A percentile compares a stretch with the other conserved stretches of the same genome.
phyloP scores from a whole-genome alignment of 2,797 vertebrate species.

The Acrocephalus scirpaceus region DNA sequence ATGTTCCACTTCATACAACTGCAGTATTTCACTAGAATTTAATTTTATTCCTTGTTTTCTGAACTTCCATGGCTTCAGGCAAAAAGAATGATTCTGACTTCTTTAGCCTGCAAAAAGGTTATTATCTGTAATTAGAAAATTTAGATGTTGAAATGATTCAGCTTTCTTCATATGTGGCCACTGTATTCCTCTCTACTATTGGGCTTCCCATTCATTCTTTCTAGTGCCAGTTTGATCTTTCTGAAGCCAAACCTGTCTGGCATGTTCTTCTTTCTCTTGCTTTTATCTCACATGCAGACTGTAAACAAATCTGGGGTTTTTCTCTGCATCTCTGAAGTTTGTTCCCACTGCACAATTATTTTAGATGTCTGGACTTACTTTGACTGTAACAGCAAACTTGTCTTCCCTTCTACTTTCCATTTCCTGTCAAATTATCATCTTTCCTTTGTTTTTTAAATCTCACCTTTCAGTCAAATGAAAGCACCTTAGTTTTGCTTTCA shows the following conservation, averaged over 20 bases:
- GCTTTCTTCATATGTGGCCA: not conserved
- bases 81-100: not conserved
- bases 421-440: not conserved
- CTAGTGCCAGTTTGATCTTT: not conserved
- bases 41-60: not conserved
- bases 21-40: not conserved
- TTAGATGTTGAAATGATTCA: not conserved
- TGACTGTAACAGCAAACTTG: not conserved
- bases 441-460: not conserved
- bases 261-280: not conserved
- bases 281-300: conserved; percentile 13
- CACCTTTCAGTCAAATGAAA: not conserved
- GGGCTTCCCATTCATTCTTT: not conserved
- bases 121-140: conserved; percentile 1
- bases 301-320: not conserved
- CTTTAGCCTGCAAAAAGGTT: not conserved
- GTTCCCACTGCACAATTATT: conserved; percentile 11
- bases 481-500: not conserved
- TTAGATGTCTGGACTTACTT: not conserved
- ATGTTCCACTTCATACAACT: not conserved
- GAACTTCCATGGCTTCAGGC: conserved; percentile 4
- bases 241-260: not conserved
- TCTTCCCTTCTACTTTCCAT: not conserved
- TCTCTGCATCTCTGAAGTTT: not conserved
- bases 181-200: not conserved